Evolutionary conservation across 2,797 vertebrate species (phyloP), one percentile per base, ranked within the genome.

Genomic region (Pipistrellus pygmaeus): DNA sequence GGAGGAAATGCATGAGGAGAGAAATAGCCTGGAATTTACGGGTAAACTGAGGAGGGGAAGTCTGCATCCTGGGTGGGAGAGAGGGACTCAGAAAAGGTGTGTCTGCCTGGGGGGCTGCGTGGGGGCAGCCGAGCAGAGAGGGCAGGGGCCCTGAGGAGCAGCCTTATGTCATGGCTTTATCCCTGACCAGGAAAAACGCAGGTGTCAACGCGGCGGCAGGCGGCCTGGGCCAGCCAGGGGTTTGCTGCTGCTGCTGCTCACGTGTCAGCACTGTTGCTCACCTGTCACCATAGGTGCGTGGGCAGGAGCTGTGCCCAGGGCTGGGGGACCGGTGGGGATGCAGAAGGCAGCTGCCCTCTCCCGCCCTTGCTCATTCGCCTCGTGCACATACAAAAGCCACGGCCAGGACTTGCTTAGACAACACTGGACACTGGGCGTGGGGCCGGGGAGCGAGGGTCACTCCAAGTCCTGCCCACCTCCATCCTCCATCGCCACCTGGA

Each of bases 351-450:
- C 90, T 75, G 85, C 91, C 92, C 83, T 85, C 57, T 78, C 85
- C 62, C 20, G 41, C 18, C 93, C 92, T 95, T 86, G 93, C 83
- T 94, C 83, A 77, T 76, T 72, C 76, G 60, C 93, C 90, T 87
- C 86, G 20, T 15, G 55, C 76, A 90, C 62, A 88, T 86, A 84
- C 84, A 81, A 96, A 96, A 96, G 89, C 72, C 21, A 38, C 38
- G 5, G 18, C 23, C 84, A 68, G 77, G 44, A 85, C 94, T 91
- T 97, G 81, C 96, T 96, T 94, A 96, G 91, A 93, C 88, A 81
- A 81, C 66, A 48, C 60, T 13, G 82, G 77, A 77, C 66, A 48
- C 66, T 15, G 82, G 81, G 46, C 46, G 23, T 13, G 51, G 35
- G 51, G 38, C 8, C 23, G 17, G 69, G 66, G 44, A 55, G 30